These are phyloP conservation scores for Sebastes flavidus DNA, from an alignment of 2,797 vertebrate genomes.

Conservation along the genomic window DNA sequence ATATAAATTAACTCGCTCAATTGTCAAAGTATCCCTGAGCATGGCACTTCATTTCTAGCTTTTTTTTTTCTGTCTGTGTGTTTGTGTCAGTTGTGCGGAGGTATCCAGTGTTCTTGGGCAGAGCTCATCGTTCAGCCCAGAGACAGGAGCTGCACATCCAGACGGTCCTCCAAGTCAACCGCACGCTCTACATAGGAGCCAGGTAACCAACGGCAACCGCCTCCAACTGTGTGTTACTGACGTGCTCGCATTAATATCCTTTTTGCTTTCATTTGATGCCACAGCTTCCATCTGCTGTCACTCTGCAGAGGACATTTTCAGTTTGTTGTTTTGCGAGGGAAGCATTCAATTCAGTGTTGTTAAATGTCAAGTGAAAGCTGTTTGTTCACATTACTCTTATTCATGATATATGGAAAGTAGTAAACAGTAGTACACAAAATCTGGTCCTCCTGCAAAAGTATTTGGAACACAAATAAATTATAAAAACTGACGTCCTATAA, in stretches of 20 bases:
- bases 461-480: not conserved
- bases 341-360: slow-evolving; percentile 25
- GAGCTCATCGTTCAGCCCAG: slow-evolving; percentile 83
- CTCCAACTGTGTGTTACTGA: slow-evolving; percentile 64
- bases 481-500: not conserved
- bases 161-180: slow-evolving; percentile 92
- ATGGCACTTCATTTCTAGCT: not conserved
- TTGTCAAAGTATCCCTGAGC: slow-evolving; percentile 42
- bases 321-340: slow-evolving; percentile 19
- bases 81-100: slow-evolving; percentile 85
- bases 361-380: slow-evolving; percentile 64
- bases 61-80: slow-evolving; percentile 9
- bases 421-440: not conserved
- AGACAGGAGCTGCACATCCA: slow-evolving; percentile 90
- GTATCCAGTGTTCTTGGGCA: slow-evolving; percentile 92
- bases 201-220: slow-evolving; percentile 86
- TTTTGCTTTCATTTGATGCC: slow-evolving; percentile 66
- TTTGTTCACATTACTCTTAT: slow-evolving; percentile 23
- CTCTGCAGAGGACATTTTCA: slow-evolving; percentile 49
- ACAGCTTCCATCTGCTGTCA: slow-evolving; percentile 69
- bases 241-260: slow-evolving; percentile 59
- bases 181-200: slow-evolving; percentile 95
- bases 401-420: slow-evolving; percentile 10
- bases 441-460: not conserved
- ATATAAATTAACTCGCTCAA: slow-evolving; percentile 15